Conservation (phyloP, 2,797 vertebrate genomes). For the Halcyon chelicuti region DNA sequence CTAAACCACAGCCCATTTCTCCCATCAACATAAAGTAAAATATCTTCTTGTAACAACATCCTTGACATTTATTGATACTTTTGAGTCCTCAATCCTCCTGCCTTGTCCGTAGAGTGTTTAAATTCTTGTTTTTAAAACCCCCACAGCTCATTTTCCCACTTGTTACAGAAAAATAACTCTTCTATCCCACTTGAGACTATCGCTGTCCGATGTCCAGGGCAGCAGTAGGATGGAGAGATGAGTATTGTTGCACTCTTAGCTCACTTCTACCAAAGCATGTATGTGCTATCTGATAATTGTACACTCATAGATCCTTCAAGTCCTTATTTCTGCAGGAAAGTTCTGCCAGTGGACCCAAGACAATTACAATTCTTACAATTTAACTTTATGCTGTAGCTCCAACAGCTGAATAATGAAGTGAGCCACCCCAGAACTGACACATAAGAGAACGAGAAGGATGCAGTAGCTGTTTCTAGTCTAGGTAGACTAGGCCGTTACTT, state of each 20-base stretch:
- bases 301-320: not conserved
- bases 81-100: not conserved
- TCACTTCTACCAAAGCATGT: not conserved
- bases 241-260: not conserved
- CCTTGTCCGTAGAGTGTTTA: not conserved
- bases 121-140: not conserved
- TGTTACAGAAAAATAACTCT: not conserved
- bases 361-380: not conserved
- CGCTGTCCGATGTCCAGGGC: not conserved
- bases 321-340: not conserved
- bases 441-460: not conserved
- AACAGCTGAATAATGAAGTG: not conserved
- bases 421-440: not conserved
- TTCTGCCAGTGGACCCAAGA: not conserved
- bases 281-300: not conserved
- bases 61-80: not conserved
- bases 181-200: not conserved
- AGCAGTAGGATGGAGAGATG: not conserved
- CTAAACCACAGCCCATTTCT: not conserved
- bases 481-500: not conserved
- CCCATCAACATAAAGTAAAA: not conserved
- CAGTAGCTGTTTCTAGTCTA: not conserved
- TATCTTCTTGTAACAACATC: not conserved
- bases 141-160: not conserved
- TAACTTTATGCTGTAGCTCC: not conserved